Base-by-base conservation (phyloP, 2,888 invertebrate species). In the Rambutsinella grinnellia region DNA sequence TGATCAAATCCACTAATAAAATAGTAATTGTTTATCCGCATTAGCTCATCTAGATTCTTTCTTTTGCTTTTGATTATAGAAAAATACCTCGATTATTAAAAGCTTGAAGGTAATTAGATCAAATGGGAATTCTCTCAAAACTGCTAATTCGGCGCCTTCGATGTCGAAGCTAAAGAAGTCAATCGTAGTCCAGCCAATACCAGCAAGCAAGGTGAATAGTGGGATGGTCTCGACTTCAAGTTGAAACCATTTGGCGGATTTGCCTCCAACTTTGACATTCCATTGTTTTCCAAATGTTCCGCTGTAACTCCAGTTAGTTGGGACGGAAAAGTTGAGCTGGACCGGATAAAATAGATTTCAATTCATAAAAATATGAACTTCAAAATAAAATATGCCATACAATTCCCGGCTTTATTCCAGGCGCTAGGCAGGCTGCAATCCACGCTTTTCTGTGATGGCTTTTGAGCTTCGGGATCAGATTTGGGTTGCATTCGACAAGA, bases 401-500 rank as follows among this genome's bases (percentile, higher is more conserved):
- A 1, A 23, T 24, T 27, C 10, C 65, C 3, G 72, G 58, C n/a
- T 15, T 19, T 2, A 15, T 2, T 1, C 47, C 58, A 17, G 57
- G 46, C 5, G 75, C 23, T 2, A 68, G 17, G 53, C 75, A 75
- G 28, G 62, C 68, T 10, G 75, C 67, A 47, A 75, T 28, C 75
- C 75, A 75, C 3, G 75, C 75, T 47, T 68, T 75, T 19, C 75
- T 21, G 21, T 75, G 67, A 21, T 24, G 24, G 1, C 46, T 24
- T 19, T n/a, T 23, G 2, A 75, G 53, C 44, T 68, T 61, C 2
- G 75, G 75, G n/a, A 58, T 23, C 1, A 75, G 62, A 2, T 56
- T 56, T n/a, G 75, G 75, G 36, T 75, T 75, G 26, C 75, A 75
- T 44, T 75, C 75, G 2, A 68, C 24, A n/a, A 75, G 60, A 1